Conservation (phyloP, 2,888 invertebrate genomes). For the Macrophya alboannulata region DNA sequence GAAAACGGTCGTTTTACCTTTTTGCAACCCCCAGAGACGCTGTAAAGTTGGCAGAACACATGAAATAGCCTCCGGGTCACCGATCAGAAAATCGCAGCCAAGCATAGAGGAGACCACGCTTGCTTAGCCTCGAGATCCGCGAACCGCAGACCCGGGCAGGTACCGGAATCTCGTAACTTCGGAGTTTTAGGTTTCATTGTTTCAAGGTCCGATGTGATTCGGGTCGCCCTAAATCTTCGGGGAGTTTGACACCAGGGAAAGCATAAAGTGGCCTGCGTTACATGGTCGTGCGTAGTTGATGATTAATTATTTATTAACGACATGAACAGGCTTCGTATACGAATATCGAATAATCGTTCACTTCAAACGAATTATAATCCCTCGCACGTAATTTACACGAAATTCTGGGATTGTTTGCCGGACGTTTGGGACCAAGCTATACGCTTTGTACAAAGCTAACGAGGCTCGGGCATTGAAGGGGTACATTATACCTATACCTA, state of each 20-base stretch:
- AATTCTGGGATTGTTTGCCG: background rate
- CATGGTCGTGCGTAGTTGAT: background rate
- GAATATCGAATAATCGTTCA: background rate
- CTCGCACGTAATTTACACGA: background rate
- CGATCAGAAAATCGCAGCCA: constrained; percentile 14
- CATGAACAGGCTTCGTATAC: background rate
- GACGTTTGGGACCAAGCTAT: background rate
- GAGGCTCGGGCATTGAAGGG: background rate
- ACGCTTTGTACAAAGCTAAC: background rate
- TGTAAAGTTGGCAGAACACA: background rate
- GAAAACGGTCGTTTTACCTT: background rate
- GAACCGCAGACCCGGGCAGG: background rate
- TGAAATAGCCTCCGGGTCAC: background rate
- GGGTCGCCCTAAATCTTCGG: background rate
- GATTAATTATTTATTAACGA: background rate
- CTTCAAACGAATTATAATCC: background rate
- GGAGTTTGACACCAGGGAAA: background rate
- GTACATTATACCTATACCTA: too few species aligned
- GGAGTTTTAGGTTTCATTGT: background rate
- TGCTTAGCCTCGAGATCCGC: background rate
- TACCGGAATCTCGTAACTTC: background rate
- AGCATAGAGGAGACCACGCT: background rate
- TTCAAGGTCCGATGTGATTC: background rate
- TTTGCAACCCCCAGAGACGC: background rate
- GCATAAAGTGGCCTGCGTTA: background rate